Evolutionary conservation across 2,797 vertebrate species (phyloP).

Genomic region (Spea hammondii): DNA sequence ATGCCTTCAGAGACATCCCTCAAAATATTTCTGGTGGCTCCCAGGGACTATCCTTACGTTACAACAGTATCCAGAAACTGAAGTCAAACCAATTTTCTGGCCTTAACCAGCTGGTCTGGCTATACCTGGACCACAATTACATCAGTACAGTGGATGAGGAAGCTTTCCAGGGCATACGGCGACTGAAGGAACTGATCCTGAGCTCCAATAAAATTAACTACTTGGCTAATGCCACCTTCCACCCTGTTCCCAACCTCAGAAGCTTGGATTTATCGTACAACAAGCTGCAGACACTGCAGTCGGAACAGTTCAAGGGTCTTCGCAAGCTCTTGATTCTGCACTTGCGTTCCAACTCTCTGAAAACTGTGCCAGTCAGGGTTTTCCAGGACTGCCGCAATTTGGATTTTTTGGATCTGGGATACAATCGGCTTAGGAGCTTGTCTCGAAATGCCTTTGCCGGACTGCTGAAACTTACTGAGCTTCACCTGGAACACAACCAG

Average conservation of each 20-base stretch:
- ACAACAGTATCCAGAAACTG: conserved; percentile 94
- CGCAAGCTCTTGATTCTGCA: conserved; percentile 92
- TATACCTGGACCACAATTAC: conserved; percentile 98
- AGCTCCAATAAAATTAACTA: conserved; percentile 93
- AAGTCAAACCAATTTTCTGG: conserved; percentile 88
- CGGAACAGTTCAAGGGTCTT: conserved; percentile 87
- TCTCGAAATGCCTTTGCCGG: conserved; percentile 93
- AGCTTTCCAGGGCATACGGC: conserved; percentile 88
- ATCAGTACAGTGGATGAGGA: conserved; percentile 86
- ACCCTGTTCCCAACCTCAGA: conserved; percentile 87
- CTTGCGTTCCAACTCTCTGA: conserved; percentile 90
- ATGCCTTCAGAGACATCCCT: conserved; percentile 89
- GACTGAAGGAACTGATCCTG: conserved; percentile 94
- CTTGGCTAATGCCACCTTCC: conserved; percentile 90
- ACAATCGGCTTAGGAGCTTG: conserved; percentile 91
- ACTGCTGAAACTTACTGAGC: conserved; percentile 90
- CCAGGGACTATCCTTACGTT: conserved; percentile 91
- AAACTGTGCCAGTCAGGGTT: conserved; percentile 86
- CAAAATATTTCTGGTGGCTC: conserved; percentile 89
- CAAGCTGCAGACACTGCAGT: conserved; percentile 85
- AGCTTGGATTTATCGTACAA: conserved; percentile 97
- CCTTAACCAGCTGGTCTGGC: conserved; percentile 93
- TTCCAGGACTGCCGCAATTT: conserved; percentile 96
- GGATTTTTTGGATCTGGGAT: conserved; percentile 94
- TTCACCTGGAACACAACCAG: conserved; percentile 97